These are phyloP conservation scores for Chrysodeixis includens DNA, from an alignment of 2,888 invertebrate species.

Conservation along the genomic window DNA sequence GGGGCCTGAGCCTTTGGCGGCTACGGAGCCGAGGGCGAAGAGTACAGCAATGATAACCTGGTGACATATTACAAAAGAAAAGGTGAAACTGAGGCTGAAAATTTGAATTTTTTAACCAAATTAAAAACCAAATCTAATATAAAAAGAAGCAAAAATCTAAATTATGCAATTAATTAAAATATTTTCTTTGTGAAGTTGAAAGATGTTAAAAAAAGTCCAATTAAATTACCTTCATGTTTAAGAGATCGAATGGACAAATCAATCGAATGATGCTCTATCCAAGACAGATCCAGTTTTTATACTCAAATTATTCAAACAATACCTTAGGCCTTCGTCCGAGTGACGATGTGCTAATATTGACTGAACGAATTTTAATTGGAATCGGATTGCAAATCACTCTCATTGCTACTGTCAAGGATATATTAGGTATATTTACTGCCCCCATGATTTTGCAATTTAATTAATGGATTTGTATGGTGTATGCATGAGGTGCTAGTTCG, in stretches of 20 bases:
- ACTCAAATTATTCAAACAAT: slow-evolving; percentile 71
- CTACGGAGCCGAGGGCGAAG: slow-evolving; percentile 70
- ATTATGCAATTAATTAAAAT: not conserved
- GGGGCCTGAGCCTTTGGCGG: slow-evolving; percentile 79
- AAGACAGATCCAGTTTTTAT: slow-evolving; percentile 68
- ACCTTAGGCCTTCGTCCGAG: slow-evolving; percentile 59
- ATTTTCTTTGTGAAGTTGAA: too few relatives aligned
- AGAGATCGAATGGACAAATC: slow-evolving; percentile 73
- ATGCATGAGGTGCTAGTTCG: too few relatives aligned
- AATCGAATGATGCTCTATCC: slow-evolving; percentile 68
- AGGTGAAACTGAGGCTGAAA: too few relatives aligned
- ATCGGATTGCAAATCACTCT: slow-evolving; percentile 29
- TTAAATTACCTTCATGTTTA: slow-evolving; percentile 78
- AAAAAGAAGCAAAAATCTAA: not conserved
- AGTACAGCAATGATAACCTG: slow-evolving; percentile 73
- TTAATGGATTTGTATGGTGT: too few relatives aligned
- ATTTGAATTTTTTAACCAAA: too few relatives aligned
- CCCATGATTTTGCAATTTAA: too few relatives aligned
- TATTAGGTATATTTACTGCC: too few relatives aligned
- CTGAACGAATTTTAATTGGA: slow-evolving; percentile 53
- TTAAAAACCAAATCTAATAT: too few relatives aligned
- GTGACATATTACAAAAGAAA: not conserved
- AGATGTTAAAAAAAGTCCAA: slow-evolving; percentile 14
- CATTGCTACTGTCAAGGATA: too few relatives aligned
- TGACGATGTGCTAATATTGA: slow-evolving; percentile 48